Percentiles rank a stretch among this genome's conserved stretches.
phyloP scores from a whole-genome alignment of 2,888 invertebrate genomes.

The Meteorus cinctellus region DNA sequence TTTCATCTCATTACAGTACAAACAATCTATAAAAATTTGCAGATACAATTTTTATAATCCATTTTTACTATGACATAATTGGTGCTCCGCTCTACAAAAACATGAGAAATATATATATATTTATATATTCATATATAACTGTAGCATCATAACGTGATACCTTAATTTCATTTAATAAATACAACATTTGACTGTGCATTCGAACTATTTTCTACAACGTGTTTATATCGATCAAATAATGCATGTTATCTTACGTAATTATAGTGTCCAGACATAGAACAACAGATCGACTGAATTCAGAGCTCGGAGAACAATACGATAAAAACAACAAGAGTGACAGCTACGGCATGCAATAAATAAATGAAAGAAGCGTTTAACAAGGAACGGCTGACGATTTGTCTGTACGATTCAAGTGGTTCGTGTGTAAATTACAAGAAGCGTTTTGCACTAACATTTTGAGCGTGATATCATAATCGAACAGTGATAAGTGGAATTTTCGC shows the following conservation, averaged over 20 bases:
- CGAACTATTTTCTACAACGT: slow-evolving; percentile 23
- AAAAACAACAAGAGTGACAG: background rate
- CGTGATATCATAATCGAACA: background rate
- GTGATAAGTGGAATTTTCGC: background rate
- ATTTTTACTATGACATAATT: slow-evolving; percentile 16
- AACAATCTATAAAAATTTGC: background rate
- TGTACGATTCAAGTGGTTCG: background rate
- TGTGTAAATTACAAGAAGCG: background rate
- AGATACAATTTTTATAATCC: background rate
- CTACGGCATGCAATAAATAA: background rate
- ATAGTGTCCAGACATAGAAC: background rate
- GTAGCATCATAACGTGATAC: slow-evolving; percentile 25
- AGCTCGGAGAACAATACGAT: background rate
- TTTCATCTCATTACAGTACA: background rate
- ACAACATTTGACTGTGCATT: slow-evolving; percentile 28
- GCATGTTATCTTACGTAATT: background rate
- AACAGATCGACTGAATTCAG: background rate
- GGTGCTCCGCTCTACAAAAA: slow-evolving; percentile 15
- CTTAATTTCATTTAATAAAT: slow-evolving; percentile 25
- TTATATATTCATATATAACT: background rate
- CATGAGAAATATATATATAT: slow-evolving; percentile 18
- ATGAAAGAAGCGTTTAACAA: background rate
- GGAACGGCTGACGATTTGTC: background rate
- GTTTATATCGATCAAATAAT: background rate
- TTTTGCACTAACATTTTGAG: background rate